These are phyloP conservation scores for Melanostoma scalare DNA, from an alignment of 2,888 invertebrate species.

Conservation along the genomic window DNA sequence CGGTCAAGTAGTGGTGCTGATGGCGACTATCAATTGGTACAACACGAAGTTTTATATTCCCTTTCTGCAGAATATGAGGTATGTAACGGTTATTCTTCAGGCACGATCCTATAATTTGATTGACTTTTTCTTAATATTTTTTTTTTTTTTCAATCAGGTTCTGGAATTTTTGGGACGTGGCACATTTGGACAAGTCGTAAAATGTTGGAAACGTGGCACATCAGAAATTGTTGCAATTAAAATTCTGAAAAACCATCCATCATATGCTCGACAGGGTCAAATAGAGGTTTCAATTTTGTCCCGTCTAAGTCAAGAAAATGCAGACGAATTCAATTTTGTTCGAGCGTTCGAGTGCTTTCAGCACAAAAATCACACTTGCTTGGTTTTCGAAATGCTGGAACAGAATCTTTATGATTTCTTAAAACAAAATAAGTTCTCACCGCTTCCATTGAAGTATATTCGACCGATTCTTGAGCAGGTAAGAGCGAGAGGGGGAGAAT, in stretches of 20 bases:
- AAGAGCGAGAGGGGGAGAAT: constrained; percentile 35
- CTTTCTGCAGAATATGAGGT: constrained; percentile 94
- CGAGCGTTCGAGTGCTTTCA: constrained; percentile 99
- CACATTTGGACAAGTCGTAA: constrained; percentile 99
- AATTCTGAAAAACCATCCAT: constrained; percentile 99
- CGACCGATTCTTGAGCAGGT: constrained; percentile 99
- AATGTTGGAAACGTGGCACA: constrained; percentile 99
- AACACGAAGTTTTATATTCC: constrained; percentile 98
- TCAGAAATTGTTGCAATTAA: constrained; percentile 99
- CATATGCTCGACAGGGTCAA: constrained; percentile 99
- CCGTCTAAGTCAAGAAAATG: constrained; percentile 97
- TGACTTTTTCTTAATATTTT: background rate
- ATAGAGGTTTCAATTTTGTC: constrained; percentile 98
- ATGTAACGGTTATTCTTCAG: constrained; percentile 22
- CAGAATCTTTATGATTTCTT: constrained; percentile 99
- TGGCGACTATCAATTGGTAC: constrained; percentile 99
- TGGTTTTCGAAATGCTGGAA: constrained; percentile 99
- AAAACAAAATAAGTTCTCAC: constrained; percentile 99
- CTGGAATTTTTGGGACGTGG: constrained; percentile 99
- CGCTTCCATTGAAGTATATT: constrained; percentile 98
- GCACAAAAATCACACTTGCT: constrained; percentile 99
- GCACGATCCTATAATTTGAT: constrained; percentile 2
- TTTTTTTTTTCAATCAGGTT: constrained; percentile 85
- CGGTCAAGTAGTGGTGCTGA: constrained; percentile 93
- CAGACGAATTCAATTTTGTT: constrained; percentile 99